phyloP scores from a whole-genome alignment of 2,888 invertebrate species.

The Xylota segnis region DNA sequence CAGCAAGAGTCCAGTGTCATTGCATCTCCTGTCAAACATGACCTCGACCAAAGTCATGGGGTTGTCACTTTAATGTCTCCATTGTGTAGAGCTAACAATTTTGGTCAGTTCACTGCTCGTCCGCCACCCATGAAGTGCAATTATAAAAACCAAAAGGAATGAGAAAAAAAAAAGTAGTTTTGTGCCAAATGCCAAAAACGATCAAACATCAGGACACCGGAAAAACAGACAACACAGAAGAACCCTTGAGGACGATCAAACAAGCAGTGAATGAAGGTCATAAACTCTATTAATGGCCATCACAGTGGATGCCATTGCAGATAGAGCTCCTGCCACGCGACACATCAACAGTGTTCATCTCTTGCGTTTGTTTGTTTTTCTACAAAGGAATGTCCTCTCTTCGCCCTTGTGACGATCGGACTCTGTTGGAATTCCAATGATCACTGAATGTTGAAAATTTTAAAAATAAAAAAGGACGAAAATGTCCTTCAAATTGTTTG shows the following conservation, averaged over 20 bases:
- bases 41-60: slow-evolving; percentile 53
- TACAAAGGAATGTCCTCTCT: not conserved
- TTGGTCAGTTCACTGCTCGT: slow-evolving; percentile 42
- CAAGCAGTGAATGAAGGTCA: slow-evolving; percentile 47
- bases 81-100: slow-evolving; percentile 31
- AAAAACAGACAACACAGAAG: slow-evolving; percentile 28
- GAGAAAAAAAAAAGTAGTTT: slow-evolving; percentile 38
- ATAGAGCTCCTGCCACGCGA: slow-evolving; percentile 47
- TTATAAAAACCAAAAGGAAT: slow-evolving; percentile 26
- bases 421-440: slow-evolving; percentile 28
- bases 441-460: not conserved
- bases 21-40: slow-evolving; percentile 48
- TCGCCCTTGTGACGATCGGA: not conserved
- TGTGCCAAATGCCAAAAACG: slow-evolving; percentile 65
- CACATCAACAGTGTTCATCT: slow-evolving; percentile 33
- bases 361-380: slow-evolving; percentile 7
- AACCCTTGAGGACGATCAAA: slow-evolving; percentile 46
- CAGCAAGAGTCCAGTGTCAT: slow-evolving; percentile 55
- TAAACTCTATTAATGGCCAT: slow-evolving; percentile 56
- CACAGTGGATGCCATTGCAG: slow-evolving; percentile 42
- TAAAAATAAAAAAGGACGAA: not conserved
- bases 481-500: slow-evolving; percentile 39
- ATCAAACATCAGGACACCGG: slow-evolving; percentile 53
- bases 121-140: slow-evolving; percentile 61
- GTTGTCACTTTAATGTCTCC: slow-evolving; percentile 45